phyloP scores from a whole-genome alignment of 2,113 vertebrate species.

The Theristicus caerulescens region DNA sequence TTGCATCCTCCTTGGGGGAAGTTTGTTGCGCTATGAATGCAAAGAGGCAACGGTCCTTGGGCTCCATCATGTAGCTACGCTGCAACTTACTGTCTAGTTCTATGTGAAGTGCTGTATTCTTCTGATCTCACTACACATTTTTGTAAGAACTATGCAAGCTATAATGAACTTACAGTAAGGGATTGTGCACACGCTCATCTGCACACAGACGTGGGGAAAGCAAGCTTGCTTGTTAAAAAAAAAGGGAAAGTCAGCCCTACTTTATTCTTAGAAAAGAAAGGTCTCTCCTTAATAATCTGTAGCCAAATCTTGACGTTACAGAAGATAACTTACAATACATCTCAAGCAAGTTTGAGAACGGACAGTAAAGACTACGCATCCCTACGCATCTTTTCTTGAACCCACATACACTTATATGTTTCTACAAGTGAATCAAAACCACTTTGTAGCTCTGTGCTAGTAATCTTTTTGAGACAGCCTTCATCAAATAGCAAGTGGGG shows the following conservation, averaged over 20 bases:
- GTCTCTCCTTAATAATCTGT: not conserved
- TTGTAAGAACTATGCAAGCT: not conserved
- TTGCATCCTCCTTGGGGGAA: not conserved
- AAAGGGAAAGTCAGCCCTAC: not conserved
- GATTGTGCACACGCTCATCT: not conserved
- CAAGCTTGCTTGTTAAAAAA: not conserved
- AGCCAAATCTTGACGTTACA: not conserved
- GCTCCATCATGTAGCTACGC: not conserved
- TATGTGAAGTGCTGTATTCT: not conserved
- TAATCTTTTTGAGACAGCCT: not conserved
- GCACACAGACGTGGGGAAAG: not conserved
- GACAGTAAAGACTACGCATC: not conserved
- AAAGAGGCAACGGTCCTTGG: not conserved
- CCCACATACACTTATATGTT: not conserved
- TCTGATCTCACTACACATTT: not conserved
- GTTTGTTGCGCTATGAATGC: not conserved
- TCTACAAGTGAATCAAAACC: not conserved
- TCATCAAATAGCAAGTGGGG: not conserved
- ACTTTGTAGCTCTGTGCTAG: not conserved
- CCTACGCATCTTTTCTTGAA: not conserved
- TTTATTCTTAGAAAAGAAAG: not conserved
- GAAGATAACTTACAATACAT: not conserved
- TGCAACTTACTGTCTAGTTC: not conserved
- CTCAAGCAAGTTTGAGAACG: not conserved
- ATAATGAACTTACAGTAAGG: not conserved